A percentile compares a stretch with the other conserved stretches of the same genome.
These are phyloP conservation scores for Netelia fuscicornis DNA, from an alignment of 2,888 invertebrate species.

Conservation along the genomic window DNA sequence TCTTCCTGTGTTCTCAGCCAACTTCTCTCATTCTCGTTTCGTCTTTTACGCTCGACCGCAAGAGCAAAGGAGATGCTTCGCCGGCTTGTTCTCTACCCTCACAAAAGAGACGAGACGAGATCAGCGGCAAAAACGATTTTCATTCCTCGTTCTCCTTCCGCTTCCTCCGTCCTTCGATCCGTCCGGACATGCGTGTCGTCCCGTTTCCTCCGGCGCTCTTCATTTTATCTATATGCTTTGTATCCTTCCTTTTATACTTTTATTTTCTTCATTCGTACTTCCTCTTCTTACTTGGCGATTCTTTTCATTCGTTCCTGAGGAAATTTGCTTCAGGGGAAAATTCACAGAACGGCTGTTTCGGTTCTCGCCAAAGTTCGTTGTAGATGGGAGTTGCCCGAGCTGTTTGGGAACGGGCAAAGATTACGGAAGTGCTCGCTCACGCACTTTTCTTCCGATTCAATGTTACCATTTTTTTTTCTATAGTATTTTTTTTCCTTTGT, in stretches of 20 bases:
- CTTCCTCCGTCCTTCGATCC: slow-evolving; percentile 42
- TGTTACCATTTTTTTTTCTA: slow-evolving; percentile 19
- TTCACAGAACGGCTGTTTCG: neutral
- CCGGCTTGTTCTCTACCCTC: slow-evolving; percentile 27
- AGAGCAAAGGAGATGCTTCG: neutral
- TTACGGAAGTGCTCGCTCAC: no score
- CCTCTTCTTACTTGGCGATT: neutral
- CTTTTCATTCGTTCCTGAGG: neutral
- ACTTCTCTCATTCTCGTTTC: neutral
- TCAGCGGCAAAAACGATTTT: slow-evolving; percentile 38
- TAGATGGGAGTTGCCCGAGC: neutral
- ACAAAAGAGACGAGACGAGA: slow-evolving; percentile 23
- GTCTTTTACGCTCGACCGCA: slow-evolving; percentile 18
- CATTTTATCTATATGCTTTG: slow-evolving; percentile 10
- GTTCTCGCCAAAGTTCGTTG: neutral
- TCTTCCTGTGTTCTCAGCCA: slow-evolving; percentile 4
- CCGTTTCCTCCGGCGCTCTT: neutral
- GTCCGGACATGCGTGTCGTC: slow-evolving; percentile 26
- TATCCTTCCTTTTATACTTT: neutral
- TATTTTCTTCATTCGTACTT: neutral
- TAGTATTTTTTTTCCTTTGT: neutral
- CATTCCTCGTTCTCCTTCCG: slow-evolving; percentile 54
- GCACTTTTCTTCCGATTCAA: no score
- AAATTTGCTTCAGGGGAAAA: neutral
- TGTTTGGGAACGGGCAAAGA: no score